Evolutionary conservation across 2,888 invertebrate species (phyloP).

Genomic region (Drosophila melanosoma): DNA sequence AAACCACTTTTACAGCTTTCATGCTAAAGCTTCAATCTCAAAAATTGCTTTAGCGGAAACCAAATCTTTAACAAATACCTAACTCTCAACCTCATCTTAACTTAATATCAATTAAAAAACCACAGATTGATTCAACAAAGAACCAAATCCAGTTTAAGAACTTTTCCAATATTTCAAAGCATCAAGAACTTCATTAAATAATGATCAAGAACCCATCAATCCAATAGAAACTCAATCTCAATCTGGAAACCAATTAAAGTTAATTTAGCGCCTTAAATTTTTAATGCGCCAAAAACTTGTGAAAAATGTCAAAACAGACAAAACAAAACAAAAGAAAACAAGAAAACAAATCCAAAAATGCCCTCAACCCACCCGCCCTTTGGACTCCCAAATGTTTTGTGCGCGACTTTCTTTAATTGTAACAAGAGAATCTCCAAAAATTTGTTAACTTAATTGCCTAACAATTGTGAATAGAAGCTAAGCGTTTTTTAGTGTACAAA

Average conservation of each 20-base stretch:
- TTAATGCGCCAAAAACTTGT: slow-evolving; percentile 49
- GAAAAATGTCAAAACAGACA: slow-evolving; percentile 63
- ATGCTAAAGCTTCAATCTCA: background rate
- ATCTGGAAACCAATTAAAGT: slow-evolving; percentile 60
- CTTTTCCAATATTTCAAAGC: slow-evolving; percentile 30
- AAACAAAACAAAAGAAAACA: slow-evolving; percentile 5
- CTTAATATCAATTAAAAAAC: slow-evolving; percentile 12
- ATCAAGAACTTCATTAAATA: slow-evolving; percentile 41
- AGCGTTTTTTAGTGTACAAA: slow-evolving; percentile 59
- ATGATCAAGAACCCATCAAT: slow-evolving; percentile 27
- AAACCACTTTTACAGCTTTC: background rate
- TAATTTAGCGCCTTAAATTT: slow-evolving; percentile 59
- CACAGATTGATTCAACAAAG: background rate
- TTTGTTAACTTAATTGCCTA: slow-evolving; percentile 60
- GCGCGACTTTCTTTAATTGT: slow-evolving; percentile 47
- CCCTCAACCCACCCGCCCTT: background rate
- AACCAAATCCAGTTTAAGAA: background rate
- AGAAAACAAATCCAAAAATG: slow-evolving; percentile 5
- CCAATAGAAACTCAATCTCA: slow-evolving; percentile 14
- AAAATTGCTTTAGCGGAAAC: background rate
- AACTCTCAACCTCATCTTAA: background rate
- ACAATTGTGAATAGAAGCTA: slow-evolving; percentile 21
- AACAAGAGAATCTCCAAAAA: slow-evolving; percentile 47
- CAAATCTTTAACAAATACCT: background rate
- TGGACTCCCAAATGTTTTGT: background rate